Percentiles rank a stretch among this genome's conserved stretches.
Evolutionary conservation across 2,797 vertebrate species (phyloP).

Genomic region (Rhynchonycteris naso): DNA sequence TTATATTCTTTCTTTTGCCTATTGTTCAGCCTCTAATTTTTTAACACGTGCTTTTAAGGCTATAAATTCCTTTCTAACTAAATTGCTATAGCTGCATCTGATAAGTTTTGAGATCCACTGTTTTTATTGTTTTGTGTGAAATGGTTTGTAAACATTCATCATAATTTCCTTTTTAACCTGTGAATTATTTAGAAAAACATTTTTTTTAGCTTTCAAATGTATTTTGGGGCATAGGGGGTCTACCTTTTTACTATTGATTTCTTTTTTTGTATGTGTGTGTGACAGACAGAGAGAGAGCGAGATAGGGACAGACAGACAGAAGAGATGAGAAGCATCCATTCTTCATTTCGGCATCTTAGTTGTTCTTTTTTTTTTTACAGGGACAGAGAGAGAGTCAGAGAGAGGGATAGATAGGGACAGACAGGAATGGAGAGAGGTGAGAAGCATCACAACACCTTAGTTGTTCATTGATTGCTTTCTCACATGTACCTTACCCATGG

Average conservation of each 20-base stretch:
- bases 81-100: neutral
- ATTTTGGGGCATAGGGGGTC: neutral
- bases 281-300: too few relatives aligned
- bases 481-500: too few relatives aligned
- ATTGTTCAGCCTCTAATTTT: neutral
- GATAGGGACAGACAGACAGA: too few relatives aligned
- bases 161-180: neutral
- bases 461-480: too few relatives aligned
- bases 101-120: neutral
- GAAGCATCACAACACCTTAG: too few relatives aligned
- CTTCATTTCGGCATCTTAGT: too few relatives aligned
- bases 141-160: constrained; percentile 12
- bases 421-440: too few relatives aligned
- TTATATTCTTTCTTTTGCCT: neutral
- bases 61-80: neutral
- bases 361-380: too few relatives aligned
- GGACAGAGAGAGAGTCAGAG: too few relatives aligned
- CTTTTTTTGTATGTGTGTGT: too few relatives aligned
- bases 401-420: too few relatives aligned
- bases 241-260: constrained; percentile 23
- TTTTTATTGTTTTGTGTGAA: constrained; percentile 28
- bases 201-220: neutral
- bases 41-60: neutral
- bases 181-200: constrained; percentile 5
- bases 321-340: too few relatives aligned